Evolutionary conservation across 2,888 invertebrate genomes (phyloP).

Genomic region (Eilema sororculum): DNA sequence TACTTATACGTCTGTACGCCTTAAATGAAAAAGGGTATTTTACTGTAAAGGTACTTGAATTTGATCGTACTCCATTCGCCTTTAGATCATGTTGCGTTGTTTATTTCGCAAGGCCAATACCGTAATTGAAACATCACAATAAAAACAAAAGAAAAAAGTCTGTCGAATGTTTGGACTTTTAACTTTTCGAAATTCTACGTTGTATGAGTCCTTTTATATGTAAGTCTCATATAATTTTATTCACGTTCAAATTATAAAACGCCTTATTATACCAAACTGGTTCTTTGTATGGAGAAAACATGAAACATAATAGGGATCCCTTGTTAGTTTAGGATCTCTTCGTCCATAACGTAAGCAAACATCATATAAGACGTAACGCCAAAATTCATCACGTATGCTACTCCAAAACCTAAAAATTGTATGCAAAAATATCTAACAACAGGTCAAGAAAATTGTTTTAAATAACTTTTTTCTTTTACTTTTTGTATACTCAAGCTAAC

Average conservation of each 20-base stretch:
- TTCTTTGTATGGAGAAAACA: constrained; percentile 34
- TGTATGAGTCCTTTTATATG: constrained; percentile 29
- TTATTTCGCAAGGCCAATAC: background rate
- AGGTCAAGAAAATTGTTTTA: constrained; percentile 17
- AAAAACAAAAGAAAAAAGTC: too few species aligned
- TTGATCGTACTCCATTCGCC: background rate
- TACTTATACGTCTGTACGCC: too few species aligned
- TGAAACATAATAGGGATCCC: constrained; percentile 35
- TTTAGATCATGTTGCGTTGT: background rate
- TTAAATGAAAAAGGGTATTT: too few species aligned
- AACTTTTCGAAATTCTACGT: background rate
- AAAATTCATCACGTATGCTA: constrained; percentile 36
- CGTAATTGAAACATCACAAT: too few species aligned
- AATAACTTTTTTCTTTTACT: constrained; percentile 38
- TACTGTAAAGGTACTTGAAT: too few species aligned
- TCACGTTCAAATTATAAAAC: constrained; percentile 34
- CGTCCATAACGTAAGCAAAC: constrained; percentile 29
- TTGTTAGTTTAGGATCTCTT: constrained; percentile 49
- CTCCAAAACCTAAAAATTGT: background rate
- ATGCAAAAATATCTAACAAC: constrained; percentile 7
- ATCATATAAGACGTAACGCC: constrained; percentile 29
- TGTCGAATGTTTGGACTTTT: background rate
- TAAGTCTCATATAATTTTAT: constrained; percentile 33
- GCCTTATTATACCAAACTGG: constrained; percentile 26
- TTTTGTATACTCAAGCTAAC: constrained; percentile 54